Evolutionary conservation across 92 coral and sea anemone genomes (phyloP).

Genomic region (Plumapathes pennacea): DNA sequence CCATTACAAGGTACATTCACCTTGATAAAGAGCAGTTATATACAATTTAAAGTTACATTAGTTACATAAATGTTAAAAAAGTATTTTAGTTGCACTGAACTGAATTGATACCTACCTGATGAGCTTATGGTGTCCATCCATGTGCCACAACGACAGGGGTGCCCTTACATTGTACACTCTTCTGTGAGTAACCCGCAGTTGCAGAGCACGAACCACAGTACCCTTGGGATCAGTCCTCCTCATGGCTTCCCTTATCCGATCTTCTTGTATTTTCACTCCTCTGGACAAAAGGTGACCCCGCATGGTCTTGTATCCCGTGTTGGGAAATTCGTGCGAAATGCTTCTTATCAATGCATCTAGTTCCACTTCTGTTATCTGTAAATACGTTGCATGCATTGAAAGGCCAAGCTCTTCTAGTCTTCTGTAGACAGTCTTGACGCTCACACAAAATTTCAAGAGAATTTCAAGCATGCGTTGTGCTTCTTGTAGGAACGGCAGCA

Average conservation of each 20-base stretch:
- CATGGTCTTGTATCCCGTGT: constrained; percentile 64
- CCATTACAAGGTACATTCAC: no score
- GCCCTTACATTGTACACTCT: constrained; percentile 55
- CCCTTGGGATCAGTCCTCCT: constrained; percentile 73
- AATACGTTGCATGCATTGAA: constrained; percentile 50
- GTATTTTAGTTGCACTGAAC: no score
- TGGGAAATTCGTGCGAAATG: constrained; percentile 57
- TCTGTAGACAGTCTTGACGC: constrained; percentile 51
- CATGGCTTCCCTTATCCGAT: constrained; percentile 54
- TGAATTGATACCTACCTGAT: constrained; percentile 27
- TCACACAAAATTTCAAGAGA: constrained; percentile 32
- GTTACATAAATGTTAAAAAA: no score
- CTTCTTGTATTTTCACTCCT: constrained; percentile 53
- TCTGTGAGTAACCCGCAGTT: constrained; percentile 61
- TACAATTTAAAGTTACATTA: no score
- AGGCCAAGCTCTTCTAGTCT: constrained; percentile 53
- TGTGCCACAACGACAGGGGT: constrained; percentile 64
- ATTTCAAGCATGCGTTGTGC: constrained; percentile 29
- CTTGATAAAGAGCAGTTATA: no score
- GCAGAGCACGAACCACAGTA: constrained; percentile 66
- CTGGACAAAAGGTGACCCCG: constrained; percentile 56
- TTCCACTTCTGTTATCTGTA: constrained; percentile 41
- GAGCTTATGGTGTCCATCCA: constrained; percentile 56
- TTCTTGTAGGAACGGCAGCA: constrained; percentile 33
- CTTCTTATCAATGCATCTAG: constrained; percentile 38